Percentiles rank a stretch among this genome's conserved stretches.
Conservation (phyloP, 53 echinoderm and acorn worm species). For the Temnopleurus reevesii region DNA sequence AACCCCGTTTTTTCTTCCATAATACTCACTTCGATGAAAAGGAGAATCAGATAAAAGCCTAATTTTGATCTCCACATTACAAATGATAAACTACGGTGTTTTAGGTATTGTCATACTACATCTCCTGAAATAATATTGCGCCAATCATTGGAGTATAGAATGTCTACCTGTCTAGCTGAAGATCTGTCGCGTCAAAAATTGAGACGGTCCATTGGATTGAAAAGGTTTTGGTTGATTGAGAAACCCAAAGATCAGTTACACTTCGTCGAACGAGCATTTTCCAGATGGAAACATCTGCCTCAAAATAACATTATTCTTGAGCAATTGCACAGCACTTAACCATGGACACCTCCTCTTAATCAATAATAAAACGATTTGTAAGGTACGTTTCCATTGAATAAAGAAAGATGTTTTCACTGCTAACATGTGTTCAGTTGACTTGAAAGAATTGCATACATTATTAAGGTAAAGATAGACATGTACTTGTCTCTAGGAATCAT, state of each 20-base stretch:
- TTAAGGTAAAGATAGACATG: not conserved
- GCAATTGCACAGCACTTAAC: constrained; percentile 35
- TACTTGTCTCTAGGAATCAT: not conserved
- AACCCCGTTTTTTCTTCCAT: too few relatives aligned
- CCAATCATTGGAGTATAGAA: not conserved
- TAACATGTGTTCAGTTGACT: not conserved
- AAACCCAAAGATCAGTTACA: not conserved
- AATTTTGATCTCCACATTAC: not conserved
- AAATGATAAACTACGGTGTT: not conserved
- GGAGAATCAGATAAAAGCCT: too few relatives aligned
- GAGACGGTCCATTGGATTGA: not conserved
- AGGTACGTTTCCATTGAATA: not conserved
- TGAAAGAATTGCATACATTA: not conserved
- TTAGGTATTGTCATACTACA: not conserved
- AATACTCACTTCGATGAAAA: too few relatives aligned
- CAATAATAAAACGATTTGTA: constrained; percentile 2
- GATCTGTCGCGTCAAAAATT: too few relatives aligned
- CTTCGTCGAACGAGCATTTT: not conserved
- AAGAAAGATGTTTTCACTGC: not conserved
- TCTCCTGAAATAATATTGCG: constrained; percentile 28
- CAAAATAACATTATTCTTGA: constrained; percentile 11
- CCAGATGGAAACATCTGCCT: constrained; percentile 36
- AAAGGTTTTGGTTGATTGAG: constrained; percentile 8
- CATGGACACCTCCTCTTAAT: constrained; percentile 13
- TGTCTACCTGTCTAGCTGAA: too few relatives aligned